Base-by-base conservation (phyloP, 2,888 invertebrate species). In the Drosophila lutescens region DNA sequence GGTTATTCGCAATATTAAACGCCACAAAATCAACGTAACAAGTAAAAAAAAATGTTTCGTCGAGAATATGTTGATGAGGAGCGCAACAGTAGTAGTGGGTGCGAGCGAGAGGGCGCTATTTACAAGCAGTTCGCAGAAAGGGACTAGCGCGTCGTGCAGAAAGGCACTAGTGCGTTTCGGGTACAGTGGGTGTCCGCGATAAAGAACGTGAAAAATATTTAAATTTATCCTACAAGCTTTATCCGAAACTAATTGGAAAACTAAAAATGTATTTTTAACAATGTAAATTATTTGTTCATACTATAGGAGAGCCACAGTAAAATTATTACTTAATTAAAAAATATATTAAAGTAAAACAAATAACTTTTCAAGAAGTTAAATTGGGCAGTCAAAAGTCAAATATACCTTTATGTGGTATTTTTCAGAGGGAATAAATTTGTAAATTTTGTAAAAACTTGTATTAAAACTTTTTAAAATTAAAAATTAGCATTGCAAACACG, bases 51-150 rank as follows among this genome's bases (percentile, higher is more conserved):
- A 66, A 47, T 65, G 63, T 83, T 83, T 78, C 79, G 83, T 67
- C 57, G 66, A 62, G 62, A 66, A 66, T 79, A 81, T 81, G 85
- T 79, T 81, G 78, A 79, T 78, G 81, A 77, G 78, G 81, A 81
- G 76, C 82, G 82, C 79, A 76, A 79, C 82, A 85, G 55, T 65
- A 58, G 59, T 74, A 74, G 66, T 74, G 67, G 32, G 70, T 49
- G 63, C 68, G 75, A 81, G 71, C 60, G 85, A 80, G 82, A 78
- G 78, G 76, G 80, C 73, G 40, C 51, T 68, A 68, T 66, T 67
- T 66, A 67, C 66, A 59, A 70, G 62, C 50, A 62, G 50, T 15
- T 17, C 32, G 32, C 12, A 23, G 12, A 47, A 65, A 44, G 20
- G 40, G 15, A 56, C 66, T 67, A 67, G 46, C 56, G 67, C 67